phyloP scores from a whole-genome alignment of 2,113 vertebrate genomes.

The Delphinus delphis region DNA sequence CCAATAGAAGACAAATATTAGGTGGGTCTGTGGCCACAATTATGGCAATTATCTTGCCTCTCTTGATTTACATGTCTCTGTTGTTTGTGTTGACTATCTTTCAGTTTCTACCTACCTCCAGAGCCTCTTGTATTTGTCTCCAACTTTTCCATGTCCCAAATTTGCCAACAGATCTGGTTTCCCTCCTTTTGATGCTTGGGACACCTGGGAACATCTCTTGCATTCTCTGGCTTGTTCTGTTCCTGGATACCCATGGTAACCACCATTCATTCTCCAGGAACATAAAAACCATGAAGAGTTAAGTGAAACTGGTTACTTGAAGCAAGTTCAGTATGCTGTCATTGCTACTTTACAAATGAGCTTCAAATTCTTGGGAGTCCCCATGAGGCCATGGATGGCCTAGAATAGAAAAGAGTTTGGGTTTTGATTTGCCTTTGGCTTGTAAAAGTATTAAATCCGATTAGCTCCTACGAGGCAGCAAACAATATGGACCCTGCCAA shows the following conservation, averaged over 20 bases:
- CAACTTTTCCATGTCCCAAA: neutral
- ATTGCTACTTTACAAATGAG: neutral
- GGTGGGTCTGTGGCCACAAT: neutral
- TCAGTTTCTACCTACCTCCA: neutral
- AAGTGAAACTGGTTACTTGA: neutral
- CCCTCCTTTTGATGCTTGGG: neutral
- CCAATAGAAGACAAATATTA: neutral
- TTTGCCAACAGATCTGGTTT: neutral
- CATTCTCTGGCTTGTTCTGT: neutral
- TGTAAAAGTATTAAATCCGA: neutral
- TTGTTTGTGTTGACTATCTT: neutral
- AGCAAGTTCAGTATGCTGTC: neutral
- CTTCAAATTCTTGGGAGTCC: neutral
- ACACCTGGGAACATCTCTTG: neutral
- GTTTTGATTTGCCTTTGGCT: conserved; percentile 30
- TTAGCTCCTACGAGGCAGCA: neutral
- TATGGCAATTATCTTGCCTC: neutral
- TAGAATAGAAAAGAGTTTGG: neutral
- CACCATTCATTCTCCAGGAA: neutral
- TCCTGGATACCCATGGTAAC: neutral
- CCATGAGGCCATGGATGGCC: neutral
- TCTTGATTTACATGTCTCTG: neutral
- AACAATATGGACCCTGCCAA: neutral
- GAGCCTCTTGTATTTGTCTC: neutral
- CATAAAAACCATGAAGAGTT: neutral